Percentiles rank a stretch among this genome's conserved stretches.
phyloP scores from a whole-genome alignment of 2,888 invertebrate species.

The Mantis religiosa region DNA sequence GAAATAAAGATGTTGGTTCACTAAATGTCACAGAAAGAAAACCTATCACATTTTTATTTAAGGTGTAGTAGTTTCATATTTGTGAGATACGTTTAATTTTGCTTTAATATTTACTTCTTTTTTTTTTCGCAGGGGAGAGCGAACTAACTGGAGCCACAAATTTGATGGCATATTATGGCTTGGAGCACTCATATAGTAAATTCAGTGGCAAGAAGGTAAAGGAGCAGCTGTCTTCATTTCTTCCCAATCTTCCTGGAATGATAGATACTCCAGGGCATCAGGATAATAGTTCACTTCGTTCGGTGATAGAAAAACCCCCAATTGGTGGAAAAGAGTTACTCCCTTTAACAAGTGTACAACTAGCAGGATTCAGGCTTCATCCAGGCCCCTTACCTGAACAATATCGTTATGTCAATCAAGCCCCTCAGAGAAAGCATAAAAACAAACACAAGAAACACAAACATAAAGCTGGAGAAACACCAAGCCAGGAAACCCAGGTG shows the following conservation, averaged over 20 bases:
- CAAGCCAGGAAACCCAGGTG: constrained; percentile 68
- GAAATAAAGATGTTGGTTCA: too few relatives aligned
- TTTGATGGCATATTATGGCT: constrained; percentile 92
- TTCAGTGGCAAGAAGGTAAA: constrained; percentile 95
- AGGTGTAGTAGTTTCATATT: too few relatives aligned
- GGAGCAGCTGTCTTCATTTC: constrained; percentile 90
- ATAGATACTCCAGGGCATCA: constrained; percentile 83
- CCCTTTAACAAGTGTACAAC: constrained; percentile 79
- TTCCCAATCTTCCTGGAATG: constrained; percentile 91
- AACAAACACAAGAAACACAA: constrained; percentile 94
- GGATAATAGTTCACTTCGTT: constrained; percentile 80
- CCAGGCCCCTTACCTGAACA: constrained; percentile 95
- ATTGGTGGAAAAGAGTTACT: constrained; percentile 87
- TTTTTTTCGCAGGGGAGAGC: constrained; percentile 66
- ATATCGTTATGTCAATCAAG: constrained; percentile 86
- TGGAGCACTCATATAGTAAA: constrained; percentile 96
- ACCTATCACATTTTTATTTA: too few relatives aligned
- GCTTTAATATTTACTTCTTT: not conserved
- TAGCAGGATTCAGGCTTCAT: constrained; percentile 90
- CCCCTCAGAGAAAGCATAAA: constrained; percentile 89
- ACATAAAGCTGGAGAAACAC: constrained; percentile 80
- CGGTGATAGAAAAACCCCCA: constrained; percentile 92
- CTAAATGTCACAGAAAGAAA: too few relatives aligned
- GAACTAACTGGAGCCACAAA: constrained; percentile 94
- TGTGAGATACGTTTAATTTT: too few relatives aligned